Evolutionary conservation across 2,797 vertebrate genomes (phyloP), one percentile per base, ranked within the genome.

Genomic region (Semotilus atromaculatus): DNA sequence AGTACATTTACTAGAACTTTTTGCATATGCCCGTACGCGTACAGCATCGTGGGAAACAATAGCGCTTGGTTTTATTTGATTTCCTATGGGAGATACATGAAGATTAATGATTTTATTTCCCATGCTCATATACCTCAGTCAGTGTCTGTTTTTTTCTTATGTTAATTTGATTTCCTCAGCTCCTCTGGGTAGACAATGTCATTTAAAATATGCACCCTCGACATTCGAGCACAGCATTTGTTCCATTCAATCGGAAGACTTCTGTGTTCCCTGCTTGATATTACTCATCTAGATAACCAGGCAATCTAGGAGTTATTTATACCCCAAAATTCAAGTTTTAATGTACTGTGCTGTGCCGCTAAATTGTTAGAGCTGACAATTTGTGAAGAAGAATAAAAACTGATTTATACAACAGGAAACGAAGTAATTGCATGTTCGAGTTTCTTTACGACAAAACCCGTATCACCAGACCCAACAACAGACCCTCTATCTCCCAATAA

Each of bases 31-130:
- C 45, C 83, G 73, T 87, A 88, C 70, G 72, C 83, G 73, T 87
- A 88, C 70, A 75, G 74, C 76, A 76, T 88, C 77, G 83, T 88
- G 67, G 83, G 87, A 88, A 88, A 87, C 84, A 91, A 89, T 86
- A 88, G 80, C 53, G 80, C 45, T 87, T 86, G 86, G 85, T 86
- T 87, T 86, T 88, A 85, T 85, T 86, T 90, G 86, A 90, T 91
- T 92, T 91, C 90, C 88, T 91, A 31, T 55, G 89, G 85, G 87
- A 89, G 85, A 81, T 81, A 88, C 82, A 90, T 89, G 88, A 91
- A 92, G 91, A 90, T 88, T 88, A 90, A 91, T 92, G 90, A 81
- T 88, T 90, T 88, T 90, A 88, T 91, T 90, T 88, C 87, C 88
- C 85, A 78, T 81, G 76, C 87, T 90, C 83, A 89, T 91, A 90